A percentile compares a stretch with the other conserved stretches of the same genome.
These are phyloP conservation scores for Labrus mixtus DNA, from an alignment of 2,113 vertebrate genomes.

Conservation along the genomic window DNA sequence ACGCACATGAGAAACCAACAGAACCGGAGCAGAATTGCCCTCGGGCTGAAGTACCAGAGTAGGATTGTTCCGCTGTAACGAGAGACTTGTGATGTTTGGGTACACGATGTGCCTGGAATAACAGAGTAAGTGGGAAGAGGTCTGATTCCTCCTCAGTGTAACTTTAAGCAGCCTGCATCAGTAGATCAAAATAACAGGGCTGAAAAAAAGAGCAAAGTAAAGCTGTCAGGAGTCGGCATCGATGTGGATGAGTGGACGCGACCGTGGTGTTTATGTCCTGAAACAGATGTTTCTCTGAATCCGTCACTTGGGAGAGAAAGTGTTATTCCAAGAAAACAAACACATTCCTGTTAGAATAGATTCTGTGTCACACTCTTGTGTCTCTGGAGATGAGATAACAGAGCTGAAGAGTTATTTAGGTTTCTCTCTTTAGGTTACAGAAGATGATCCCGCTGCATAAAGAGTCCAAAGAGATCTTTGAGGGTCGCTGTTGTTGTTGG, in stretches of 20 bases:
- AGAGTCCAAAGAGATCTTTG: slow-evolving; percentile 36
- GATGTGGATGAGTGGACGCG: slow-evolving; percentile 68
- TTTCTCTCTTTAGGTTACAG: neutral
- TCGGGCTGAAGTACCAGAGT: slow-evolving; percentile 12
- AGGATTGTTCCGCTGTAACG: slow-evolving; percentile 2
- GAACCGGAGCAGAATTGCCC: neutral
- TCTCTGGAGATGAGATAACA: slow-evolving; percentile 11
- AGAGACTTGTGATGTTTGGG: slow-evolving; percentile 47
- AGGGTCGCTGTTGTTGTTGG: slow-evolving; percentile 66
- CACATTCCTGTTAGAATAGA: neutral
- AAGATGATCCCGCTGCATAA: slow-evolving; percentile 7
- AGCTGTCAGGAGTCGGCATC: slow-evolving; percentile 56
- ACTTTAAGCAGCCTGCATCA: slow-evolving; percentile 34
- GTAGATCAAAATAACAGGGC: slow-evolving; percentile 64
- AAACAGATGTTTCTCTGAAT: slow-evolving; percentile 50
- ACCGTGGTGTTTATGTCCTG: slow-evolving; percentile 40
- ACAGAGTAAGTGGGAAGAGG: slow-evolving; percentile 30
- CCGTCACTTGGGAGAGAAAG: slow-evolving; percentile 8
- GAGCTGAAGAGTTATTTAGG: slow-evolving; percentile 4
- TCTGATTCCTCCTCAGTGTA: slow-evolving; percentile 18
- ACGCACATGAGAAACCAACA: slow-evolving; percentile 14
- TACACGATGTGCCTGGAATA: slow-evolving; percentile 31
- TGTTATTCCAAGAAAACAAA: neutral
- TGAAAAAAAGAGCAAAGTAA: slow-evolving; percentile 70
- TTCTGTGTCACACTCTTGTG: neutral